These are phyloP conservation scores for Drosophila neocordata DNA, from an alignment of 1,140 invertebrate species.

Conservation along the genomic window DNA sequence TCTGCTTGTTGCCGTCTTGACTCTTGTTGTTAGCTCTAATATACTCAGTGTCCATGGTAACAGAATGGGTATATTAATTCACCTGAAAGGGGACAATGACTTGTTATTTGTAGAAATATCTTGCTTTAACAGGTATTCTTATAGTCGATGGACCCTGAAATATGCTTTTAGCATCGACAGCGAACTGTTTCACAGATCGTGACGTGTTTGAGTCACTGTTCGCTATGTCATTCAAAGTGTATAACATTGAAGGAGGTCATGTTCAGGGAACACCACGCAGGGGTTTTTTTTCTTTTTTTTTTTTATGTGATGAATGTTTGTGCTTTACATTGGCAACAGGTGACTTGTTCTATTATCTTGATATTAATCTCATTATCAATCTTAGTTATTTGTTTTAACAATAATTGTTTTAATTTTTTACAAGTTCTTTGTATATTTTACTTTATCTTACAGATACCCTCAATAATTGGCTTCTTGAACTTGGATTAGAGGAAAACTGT, in stretches of 20 bases:
- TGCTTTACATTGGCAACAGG: slow-evolving; percentile 21
- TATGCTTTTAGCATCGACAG: too few species aligned
- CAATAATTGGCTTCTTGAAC: slow-evolving; percentile 75
- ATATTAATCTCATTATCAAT: too few species aligned
- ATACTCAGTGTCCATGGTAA: background rate
- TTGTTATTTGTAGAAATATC: too few species aligned
- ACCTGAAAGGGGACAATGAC: background rate
- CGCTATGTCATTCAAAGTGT: slow-evolving; percentile 1
- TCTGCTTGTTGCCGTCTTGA: background rate
- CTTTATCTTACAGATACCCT: slow-evolving; percentile 72
- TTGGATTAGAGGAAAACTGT: slow-evolving; percentile 54
- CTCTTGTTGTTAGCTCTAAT: background rate
- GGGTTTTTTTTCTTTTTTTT: background rate
- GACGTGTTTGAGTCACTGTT: slow-evolving; percentile 31
- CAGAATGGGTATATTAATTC: background rate
- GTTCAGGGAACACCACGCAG: slow-evolving; percentile 67
- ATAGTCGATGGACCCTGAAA: too few species aligned
- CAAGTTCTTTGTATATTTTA: too few species aligned
- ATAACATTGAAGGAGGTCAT: slow-evolving; percentile 58
- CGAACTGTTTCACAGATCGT: slow-evolving; percentile 39
- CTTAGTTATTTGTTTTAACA: too few species aligned
- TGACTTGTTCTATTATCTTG: background rate
- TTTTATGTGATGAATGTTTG: background rate
- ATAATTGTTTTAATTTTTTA: too few species aligned
- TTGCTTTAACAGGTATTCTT: too few species aligned